Conservation (phyloP, 2,113 vertebrate species). For the Eulacestoma nigropectus region DNA sequence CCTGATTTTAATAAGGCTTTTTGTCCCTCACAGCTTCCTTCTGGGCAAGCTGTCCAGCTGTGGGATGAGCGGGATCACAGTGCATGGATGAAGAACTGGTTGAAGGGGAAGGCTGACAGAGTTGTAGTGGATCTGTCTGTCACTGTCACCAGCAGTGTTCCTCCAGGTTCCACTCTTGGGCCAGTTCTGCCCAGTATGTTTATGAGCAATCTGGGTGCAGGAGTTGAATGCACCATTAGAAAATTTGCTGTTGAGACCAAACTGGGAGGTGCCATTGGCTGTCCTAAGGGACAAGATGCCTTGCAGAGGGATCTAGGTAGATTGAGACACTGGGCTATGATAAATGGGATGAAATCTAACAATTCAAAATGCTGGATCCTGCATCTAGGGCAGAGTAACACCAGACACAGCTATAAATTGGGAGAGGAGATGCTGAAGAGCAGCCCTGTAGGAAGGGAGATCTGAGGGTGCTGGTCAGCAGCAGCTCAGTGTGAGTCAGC, state of each 20-base stretch:
- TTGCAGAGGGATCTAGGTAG: background rate
- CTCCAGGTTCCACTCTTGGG: background rate
- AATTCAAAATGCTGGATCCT: background rate
- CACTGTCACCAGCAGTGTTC: background rate
- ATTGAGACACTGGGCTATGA: background rate
- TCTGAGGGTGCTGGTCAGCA: background rate
- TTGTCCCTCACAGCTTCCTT: background rate
- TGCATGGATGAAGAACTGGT: background rate
- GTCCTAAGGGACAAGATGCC: background rate
- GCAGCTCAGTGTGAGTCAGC: background rate
- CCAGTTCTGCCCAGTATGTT: background rate
- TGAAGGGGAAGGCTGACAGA: background rate
- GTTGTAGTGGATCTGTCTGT: background rate
- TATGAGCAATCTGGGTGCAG: background rate
- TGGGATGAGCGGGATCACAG: background rate
- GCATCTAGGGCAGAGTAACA: background rate
- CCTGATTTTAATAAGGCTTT: background rate
- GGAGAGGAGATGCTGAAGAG: background rate
- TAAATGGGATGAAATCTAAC: background rate
- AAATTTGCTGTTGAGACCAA: background rate
- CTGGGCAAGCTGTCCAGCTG: background rate
- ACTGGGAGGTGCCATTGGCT: background rate
- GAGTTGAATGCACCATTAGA: background rate
- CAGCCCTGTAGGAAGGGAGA: background rate
- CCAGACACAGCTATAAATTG: accelerated